phyloP scores from a whole-genome alignment of 2,113 vertebrate genomes.

The Eulacestoma nigropectus region DNA sequence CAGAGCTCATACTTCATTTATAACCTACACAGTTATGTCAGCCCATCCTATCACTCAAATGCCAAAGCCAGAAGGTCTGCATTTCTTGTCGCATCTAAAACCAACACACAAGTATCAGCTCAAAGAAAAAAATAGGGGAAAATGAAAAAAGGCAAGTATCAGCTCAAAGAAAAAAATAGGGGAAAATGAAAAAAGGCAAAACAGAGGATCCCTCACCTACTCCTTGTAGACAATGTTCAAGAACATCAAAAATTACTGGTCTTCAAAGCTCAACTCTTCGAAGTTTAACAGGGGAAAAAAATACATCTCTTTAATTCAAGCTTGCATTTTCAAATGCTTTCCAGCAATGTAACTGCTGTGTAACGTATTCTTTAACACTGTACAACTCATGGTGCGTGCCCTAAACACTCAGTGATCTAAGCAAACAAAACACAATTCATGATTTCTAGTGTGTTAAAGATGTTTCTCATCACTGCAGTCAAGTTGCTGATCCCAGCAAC shows the following conservation, averaged over 20 bases:
- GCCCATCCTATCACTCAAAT: not conserved
- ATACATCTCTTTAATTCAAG: not conserved
- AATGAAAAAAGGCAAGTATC: not conserved
- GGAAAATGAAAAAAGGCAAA: not conserved
- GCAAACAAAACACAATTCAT: not conserved
- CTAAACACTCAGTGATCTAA: not conserved
- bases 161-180: not conserved
- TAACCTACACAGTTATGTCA: not conserved
- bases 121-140: not conserved
- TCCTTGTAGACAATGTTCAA: not conserved
- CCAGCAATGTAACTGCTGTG: not conserved
- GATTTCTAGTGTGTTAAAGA: not conserved
- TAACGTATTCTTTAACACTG: not conserved
- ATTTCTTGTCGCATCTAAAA: not conserved
- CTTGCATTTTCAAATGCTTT: not conserved
- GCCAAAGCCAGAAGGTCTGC: not conserved
- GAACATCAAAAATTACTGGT: not conserved
- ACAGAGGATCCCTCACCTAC: not conserved
- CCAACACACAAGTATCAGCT: not conserved
- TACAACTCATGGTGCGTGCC: not conserved
- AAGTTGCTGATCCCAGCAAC: not conserved
- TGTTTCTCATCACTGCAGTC: not conserved
- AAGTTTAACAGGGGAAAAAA: not conserved
- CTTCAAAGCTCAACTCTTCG: not conserved
- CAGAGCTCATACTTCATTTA: not conserved